Percentiles rank a stretch among this genome's conserved stretches.
Conservation (phyloP, 2,888 invertebrate species). For the Agapetus fuscipes region DNA sequence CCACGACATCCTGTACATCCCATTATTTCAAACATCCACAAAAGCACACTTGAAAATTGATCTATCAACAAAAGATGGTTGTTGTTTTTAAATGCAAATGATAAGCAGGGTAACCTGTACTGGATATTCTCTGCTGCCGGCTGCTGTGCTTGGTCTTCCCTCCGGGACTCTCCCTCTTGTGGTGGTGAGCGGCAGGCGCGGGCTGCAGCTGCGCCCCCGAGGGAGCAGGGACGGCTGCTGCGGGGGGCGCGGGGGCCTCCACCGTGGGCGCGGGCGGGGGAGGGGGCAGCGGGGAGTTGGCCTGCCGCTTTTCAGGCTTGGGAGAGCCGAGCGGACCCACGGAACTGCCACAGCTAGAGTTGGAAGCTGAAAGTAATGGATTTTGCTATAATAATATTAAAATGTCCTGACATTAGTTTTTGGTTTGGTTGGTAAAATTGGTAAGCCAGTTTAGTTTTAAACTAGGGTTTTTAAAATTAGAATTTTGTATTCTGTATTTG, state of each 20-base stretch:
- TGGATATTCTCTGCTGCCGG: slow-evolving; percentile 38
- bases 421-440: no score
- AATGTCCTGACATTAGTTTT: background rate
- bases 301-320: slow-evolving; percentile 82
- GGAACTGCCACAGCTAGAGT: slow-evolving; percentile 61
- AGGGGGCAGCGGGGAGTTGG: slow-evolving; percentile 80
- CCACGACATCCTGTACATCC: no score
- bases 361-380: slow-evolving; percentile 51
- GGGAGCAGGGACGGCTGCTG: slow-evolving; percentile 5
- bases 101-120: slow-evolving; percentile 33
- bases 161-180: slow-evolving; percentile 18
- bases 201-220: background rate
- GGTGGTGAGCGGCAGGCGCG: background rate
- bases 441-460: no score
- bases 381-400: background rate
- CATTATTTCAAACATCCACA: no score
- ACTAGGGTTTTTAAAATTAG: no score
- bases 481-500: no score
- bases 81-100: no score
- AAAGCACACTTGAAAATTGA: no score
- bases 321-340: slow-evolving; percentile 73
- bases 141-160: slow-evolving; percentile 19
- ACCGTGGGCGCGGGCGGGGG: slow-evolving; percentile 41
- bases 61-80: no score
- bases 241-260: slow-evolving; percentile 13